Conservation (phyloP, 2,113 vertebrate species). For the Dipodomys spectabilis region DNA sequence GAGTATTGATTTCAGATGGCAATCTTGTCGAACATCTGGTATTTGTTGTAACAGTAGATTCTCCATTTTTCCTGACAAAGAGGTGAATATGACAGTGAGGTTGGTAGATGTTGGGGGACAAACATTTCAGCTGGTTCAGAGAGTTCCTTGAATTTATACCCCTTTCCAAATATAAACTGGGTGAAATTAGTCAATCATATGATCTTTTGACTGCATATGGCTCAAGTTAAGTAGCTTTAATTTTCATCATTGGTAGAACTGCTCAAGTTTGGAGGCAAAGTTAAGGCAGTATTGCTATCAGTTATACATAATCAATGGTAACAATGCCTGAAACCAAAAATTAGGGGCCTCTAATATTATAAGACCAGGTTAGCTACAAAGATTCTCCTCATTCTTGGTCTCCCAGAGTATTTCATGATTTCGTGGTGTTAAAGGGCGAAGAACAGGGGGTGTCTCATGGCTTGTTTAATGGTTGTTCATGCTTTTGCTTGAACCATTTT, state of each 20-base stretch:
- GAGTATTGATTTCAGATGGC: constrained; percentile 59
- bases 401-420: not conserved
- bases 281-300: not conserved
- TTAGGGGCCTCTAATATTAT: not conserved
- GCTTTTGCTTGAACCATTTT: not conserved
- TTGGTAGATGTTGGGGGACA: not conserved
- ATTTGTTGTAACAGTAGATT: constrained; percentile 21
- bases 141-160: not conserved
- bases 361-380: not conserved
- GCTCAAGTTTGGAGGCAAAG: not conserved
- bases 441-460: not conserved
- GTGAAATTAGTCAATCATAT: not conserved
- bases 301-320: not conserved
- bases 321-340: not conserved
- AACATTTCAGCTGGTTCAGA: not conserved
- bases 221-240: not conserved
- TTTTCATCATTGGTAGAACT: not conserved
- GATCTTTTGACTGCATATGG: not conserved
- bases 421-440: not conserved
- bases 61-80: constrained; percentile 31
- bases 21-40: constrained; percentile 49
- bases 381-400: not conserved
- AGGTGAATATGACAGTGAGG: not conserved
- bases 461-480: not conserved
- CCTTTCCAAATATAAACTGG: not conserved